Conservation (phyloP, 2,113 vertebrate species). For the Polyodon spathula region DNA sequence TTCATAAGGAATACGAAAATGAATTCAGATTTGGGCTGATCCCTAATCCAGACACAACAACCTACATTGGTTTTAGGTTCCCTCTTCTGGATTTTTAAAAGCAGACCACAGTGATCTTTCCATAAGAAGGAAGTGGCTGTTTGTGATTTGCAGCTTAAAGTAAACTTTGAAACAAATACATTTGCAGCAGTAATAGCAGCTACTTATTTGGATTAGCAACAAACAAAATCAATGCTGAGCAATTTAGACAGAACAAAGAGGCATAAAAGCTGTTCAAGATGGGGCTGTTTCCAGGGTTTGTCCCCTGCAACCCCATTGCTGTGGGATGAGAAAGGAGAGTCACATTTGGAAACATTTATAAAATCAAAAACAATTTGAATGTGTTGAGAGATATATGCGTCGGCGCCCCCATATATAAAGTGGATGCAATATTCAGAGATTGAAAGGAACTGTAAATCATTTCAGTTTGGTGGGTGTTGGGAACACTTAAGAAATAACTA, state of each 20-base stretch:
- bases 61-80: no score
- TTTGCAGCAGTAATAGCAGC: background rate
- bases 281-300: constrained; percentile 21
- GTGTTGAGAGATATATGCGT: constrained; percentile 33
- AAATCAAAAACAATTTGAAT: constrained; percentile 25
- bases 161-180: background rate
- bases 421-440: constrained; percentile 22
- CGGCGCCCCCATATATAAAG: constrained; percentile 13
- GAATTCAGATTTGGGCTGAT: no score
- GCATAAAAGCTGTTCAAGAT: constrained; percentile 5
- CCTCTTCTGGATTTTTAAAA: no score
- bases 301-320: constrained; percentile 22
- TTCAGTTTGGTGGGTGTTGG: background rate
- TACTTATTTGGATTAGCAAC: background rate
- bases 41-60: no score
- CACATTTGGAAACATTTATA: constrained; percentile 42
- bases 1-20: no score
- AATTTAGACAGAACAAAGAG: background rate
- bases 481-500: constrained; percentile 10
- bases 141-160: background rate
- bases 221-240: background rate
- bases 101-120: no score
- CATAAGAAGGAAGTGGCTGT: background rate
- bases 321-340: constrained; percentile 24
- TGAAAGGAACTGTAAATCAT: constrained; percentile 16